A percentile compares a stretch with the other conserved stretches of the same genome.
phyloP scores from a whole-genome alignment of 2,797 vertebrate species.

The Aldrovandia affinis region DNA sequence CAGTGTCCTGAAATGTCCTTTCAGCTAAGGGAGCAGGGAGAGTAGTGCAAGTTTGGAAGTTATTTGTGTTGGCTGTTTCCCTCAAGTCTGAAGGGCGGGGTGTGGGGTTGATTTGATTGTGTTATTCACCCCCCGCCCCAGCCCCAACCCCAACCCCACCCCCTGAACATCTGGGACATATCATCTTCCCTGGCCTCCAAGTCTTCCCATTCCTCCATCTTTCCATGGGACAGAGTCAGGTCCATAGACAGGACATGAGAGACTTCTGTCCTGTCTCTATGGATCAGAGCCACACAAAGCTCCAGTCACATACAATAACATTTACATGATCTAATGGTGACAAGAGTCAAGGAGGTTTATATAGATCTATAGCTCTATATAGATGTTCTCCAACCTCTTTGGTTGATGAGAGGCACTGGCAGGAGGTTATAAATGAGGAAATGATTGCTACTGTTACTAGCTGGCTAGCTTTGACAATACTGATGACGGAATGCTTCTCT shows the following conservation, averaged over 20 bases:
- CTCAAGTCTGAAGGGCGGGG: neutral
- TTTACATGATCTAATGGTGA: neutral
- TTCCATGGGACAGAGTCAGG: neutral
- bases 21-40: neutral
- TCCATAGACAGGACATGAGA: neutral
- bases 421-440: neutral
- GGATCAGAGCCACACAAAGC: neutral
- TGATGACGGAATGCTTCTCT: neutral
- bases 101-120: slow-evolving; percentile 17
- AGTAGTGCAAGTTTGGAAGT: neutral
- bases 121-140: neutral
- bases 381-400: neutral
- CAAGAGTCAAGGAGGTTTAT: neutral
- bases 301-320: neutral
- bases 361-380: neutral
- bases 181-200: slow-evolving; percentile 15
- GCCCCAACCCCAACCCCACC: neutral
- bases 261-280: neutral
- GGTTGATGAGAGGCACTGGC: neutral
- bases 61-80: slow-evolving; percentile 13
- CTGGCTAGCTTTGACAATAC: neutral
- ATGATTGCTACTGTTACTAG: neutral
- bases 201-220: neutral
- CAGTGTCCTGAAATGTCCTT: slow-evolving; percentile 14
- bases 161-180: slow-evolving; percentile 22